These are phyloP conservation scores for Myotis daubentonii DNA, from an alignment of 2,797 vertebrate genomes.

Conservation along the genomic window DNA sequence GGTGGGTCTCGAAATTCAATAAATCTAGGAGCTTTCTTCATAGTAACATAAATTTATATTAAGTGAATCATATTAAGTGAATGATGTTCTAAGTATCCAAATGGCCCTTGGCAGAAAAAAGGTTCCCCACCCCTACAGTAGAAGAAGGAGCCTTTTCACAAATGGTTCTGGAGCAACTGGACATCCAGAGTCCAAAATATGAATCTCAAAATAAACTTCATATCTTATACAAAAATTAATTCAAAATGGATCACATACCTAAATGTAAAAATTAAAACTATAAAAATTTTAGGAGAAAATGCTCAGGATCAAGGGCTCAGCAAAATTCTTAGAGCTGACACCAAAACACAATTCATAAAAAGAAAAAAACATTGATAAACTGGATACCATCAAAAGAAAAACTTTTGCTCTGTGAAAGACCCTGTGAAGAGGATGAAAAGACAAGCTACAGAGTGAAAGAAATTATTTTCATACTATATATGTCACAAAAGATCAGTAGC, in stretches of 20 bases:
- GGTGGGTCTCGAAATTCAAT: too few species aligned
- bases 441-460: background rate
- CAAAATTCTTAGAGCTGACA: background rate
- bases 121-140: too few species aligned
- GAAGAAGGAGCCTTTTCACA: background rate
- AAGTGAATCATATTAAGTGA: too few species aligned
- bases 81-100: too few species aligned
- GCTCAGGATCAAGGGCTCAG: background rate
- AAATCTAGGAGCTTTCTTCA: too few species aligned
- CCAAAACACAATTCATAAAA: background rate
- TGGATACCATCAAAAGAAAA: background rate
- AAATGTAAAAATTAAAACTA: slow-evolving; percentile 25
- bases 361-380: background rate
- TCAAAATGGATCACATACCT: background rate
- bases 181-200: background rate
- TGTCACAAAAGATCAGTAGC: background rate
- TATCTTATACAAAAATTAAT: background rate
- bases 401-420: slow-evolving; percentile 8
- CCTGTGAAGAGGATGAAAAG: background rate
- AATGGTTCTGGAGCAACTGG: background rate
- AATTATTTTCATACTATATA: too few species aligned
- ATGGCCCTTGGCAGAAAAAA: too few species aligned
- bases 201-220: background rate
- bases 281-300: slow-evolving; percentile 22
- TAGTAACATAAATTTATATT: too few species aligned